Percentiles rank a stretch among this genome's conserved stretches.
Evolutionary conservation across 2,113 vertebrate genomes (phyloP).

Genomic region (Gasterosteus aculeatus): DNA sequence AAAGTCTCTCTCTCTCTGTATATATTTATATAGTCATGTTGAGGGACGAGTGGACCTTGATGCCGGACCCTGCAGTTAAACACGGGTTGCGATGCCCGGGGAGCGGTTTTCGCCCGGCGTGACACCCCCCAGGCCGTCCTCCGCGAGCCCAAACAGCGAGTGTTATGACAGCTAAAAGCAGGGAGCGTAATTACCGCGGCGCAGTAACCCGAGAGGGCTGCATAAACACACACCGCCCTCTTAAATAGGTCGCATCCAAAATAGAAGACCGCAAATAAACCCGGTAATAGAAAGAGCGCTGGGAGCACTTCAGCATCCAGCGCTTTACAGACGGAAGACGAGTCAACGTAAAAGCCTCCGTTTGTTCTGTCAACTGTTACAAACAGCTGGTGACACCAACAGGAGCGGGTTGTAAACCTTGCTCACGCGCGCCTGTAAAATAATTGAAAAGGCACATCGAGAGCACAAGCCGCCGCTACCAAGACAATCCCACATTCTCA

Average conservation of each 20-base stretch:
- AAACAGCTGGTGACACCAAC: not conserved
- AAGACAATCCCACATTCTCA: not conserved
- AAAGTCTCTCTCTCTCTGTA: conserved; percentile 20
- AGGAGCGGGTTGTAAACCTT: not conserved
- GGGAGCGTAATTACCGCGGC: conserved; percentile 56
- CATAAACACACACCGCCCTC: conserved; percentile 55
- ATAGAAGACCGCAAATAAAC: conserved; percentile 71
- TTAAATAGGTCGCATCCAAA: conserved; percentile 71
- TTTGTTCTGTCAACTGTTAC: conserved; percentile 1
- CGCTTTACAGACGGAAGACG: not conserved
- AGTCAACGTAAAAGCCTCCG: conserved; percentile 35
- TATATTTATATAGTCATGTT: conserved; percentile 27
- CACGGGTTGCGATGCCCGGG: conserved; percentile 64
- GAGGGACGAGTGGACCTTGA: conserved; percentile 18
- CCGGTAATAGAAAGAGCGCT: conserved; percentile 49
- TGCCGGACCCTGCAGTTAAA: conserved; percentile 46
- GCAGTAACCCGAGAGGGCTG: conserved; percentile 60
- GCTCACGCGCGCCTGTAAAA: not conserved
- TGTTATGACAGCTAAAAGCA: conserved; percentile 77
- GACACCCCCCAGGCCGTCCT: conserved; percentile 37
- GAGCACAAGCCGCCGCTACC: not conserved
- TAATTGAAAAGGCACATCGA: not conserved
- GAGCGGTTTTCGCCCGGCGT: conserved; percentile 50
- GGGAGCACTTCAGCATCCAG: conserved; percentile 42
- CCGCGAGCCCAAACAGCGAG: conserved; percentile 38